Percentiles rank a stretch among this genome's conserved stretches.
phyloP scores from a whole-genome alignment of 2,888 invertebrate genomes.

The Spatulosminthurus flaviceps region DNA sequence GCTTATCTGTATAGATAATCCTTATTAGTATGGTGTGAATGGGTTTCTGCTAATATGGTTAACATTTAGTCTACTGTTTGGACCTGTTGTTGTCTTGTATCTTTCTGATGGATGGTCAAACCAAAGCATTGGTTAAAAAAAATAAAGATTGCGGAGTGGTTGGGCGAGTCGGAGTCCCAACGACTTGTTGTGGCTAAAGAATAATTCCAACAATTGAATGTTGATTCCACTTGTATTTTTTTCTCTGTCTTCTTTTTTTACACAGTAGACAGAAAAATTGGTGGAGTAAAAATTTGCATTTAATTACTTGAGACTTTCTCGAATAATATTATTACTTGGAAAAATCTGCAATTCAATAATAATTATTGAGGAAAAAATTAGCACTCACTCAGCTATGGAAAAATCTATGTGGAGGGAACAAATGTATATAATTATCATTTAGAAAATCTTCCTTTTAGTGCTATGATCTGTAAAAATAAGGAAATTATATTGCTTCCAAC shows the following conservation, averaged over 20 bases:
- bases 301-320: constrained; percentile 6
- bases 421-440: no score
- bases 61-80: neutral
- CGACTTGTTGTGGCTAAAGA: neutral
- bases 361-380: constrained; percentile 4
- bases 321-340: neutral
- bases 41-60: neutral
- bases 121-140: neutral
- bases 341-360: neutral
- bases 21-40: neutral
- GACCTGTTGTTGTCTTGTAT: neutral
- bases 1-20: neutral
- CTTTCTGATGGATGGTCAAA: neutral
- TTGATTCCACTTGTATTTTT: neutral
- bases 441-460: no score
- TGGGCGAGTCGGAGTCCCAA: constrained; percentile 7
- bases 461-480: no score
- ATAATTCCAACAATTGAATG: neutral
- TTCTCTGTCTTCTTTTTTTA: no score
- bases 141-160: neutral
- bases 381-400: neutral
- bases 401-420: no score
- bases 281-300: constrained; percentile 9
- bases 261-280: no score
- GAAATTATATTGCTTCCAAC: no score